Percentiles rank a stretch among this genome's conserved stretches.
Evolutionary conservation across 1,140 invertebrate genomes (phyloP).

Genomic region (Zaprionus camerounensis): DNA sequence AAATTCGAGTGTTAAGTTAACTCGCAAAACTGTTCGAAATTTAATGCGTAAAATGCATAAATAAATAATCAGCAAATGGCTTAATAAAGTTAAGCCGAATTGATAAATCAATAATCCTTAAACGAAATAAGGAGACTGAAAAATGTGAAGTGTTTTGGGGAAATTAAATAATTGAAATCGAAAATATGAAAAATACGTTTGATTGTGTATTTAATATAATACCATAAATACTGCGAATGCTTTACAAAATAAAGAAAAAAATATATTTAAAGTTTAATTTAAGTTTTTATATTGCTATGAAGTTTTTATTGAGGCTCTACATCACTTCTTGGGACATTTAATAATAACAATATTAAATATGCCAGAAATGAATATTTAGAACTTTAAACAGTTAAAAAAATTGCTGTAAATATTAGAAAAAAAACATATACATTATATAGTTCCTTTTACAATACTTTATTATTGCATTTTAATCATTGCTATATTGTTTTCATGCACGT

Average conservation of each 20-base stretch:
- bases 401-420: too few relatives aligned
- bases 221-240: too few relatives aligned
- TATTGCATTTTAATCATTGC: too few relatives aligned
- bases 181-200: too few relatives aligned
- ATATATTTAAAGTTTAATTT: neutral
- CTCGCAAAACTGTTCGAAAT: neutral
- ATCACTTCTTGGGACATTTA: neutral
- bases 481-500: too few relatives aligned
- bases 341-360: too few relatives aligned
- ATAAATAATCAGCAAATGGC: neutral
- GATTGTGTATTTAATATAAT: too few relatives aligned
- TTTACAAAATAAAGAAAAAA: too few relatives aligned
- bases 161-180: neutral
- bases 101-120: neutral
- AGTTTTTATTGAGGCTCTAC: neutral
- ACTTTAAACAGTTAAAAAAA: too few relatives aligned
- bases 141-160: neutral
- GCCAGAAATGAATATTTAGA: too few relatives aligned
- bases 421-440: too few relatives aligned
- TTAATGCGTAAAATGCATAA: conserved; percentile 2
- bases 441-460: too few relatives aligned
- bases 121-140: neutral
- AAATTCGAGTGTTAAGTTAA: neutral
- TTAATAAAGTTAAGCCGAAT: neutral
- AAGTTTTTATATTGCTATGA: neutral